These are phyloP conservation scores for Actias luna DNA, from an alignment of 2,888 invertebrate species.

Conservation along the genomic window DNA sequence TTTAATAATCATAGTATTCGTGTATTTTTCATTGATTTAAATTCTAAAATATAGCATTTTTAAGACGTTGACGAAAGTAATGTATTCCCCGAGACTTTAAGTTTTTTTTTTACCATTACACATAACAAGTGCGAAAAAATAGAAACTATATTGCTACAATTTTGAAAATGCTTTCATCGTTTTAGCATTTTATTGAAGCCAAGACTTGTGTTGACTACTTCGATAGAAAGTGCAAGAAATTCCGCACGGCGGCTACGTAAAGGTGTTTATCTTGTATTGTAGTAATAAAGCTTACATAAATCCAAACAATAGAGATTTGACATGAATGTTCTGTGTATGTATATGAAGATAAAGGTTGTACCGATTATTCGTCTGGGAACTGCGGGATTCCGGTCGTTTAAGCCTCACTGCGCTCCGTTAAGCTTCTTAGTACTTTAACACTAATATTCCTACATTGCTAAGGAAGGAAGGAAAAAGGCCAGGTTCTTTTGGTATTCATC, in stretches of 20 bases:
- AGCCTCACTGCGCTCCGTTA: conserved; percentile 39
- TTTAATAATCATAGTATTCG: too few species aligned
- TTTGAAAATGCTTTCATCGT: background rate
- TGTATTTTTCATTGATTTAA: background rate
- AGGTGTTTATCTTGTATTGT: background rate
- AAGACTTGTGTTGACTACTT: background rate
- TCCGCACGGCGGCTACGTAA: background rate
- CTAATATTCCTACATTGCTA: conserved; percentile 17
- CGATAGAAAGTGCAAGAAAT: background rate
- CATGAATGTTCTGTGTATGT: background rate
- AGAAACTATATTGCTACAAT: background rate
- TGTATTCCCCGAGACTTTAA: background rate
- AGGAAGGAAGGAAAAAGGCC: background rate
- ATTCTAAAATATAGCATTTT: background rate
- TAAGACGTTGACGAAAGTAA: background rate
- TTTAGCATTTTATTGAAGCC: background rate
- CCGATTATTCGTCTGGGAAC: conserved; percentile 12
- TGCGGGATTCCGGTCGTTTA: conserved; percentile 28
- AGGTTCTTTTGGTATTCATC: background rate
- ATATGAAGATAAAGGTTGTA: conserved; percentile 2
- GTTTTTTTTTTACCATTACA: background rate
- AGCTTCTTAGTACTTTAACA: conserved; percentile 44
- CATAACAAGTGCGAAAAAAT: background rate
- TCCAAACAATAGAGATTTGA: background rate
- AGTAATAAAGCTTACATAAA: background rate